A percentile compares a stretch with the other conserved stretches of the same genome.
These are phyloP conservation scores for Chamaea fasciata DNA, from an alignment of 2,113 vertebrate genomes.

Conservation along the genomic window DNA sequence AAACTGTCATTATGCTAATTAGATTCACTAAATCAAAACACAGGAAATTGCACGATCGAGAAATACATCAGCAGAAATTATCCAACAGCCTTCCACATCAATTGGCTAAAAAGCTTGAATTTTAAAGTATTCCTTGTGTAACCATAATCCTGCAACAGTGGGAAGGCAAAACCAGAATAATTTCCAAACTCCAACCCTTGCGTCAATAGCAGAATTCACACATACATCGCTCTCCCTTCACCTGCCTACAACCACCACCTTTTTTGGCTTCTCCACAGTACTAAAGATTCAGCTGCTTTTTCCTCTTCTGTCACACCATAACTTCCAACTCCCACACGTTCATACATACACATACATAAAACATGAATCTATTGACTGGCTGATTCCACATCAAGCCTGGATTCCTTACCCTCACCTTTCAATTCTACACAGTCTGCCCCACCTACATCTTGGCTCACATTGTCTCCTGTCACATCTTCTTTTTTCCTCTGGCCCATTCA, in stretches of 20 bases:
- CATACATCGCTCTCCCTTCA: background rate
- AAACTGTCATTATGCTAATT: background rate
- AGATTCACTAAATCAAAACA: constrained; percentile 23
- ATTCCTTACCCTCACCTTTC: constrained; percentile 42
- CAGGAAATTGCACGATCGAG: background rate
- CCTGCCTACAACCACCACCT: background rate
- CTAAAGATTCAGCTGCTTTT: background rate
- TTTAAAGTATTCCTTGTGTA: background rate
- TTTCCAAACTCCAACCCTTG: background rate
- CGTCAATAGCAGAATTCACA: background rate
- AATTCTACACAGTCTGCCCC: constrained; percentile 43
- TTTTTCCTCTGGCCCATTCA: constrained; percentile 15
- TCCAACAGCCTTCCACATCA: background rate
- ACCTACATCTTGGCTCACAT: constrained; percentile 45
- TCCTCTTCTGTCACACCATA: background rate
- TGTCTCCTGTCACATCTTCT: constrained; percentile 45
- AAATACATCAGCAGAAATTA: background rate
- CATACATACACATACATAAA: background rate
- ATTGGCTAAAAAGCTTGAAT: background rate
- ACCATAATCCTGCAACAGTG: background rate
- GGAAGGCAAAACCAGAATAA: background rate
- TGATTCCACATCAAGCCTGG: background rate
- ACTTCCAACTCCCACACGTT: background rate
- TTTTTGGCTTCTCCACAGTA: background rate
- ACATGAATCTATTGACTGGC: background rate